Evolutionary conservation across 2,888 invertebrate genomes (phyloP).

Genomic region (Acleris emargana): DNA sequence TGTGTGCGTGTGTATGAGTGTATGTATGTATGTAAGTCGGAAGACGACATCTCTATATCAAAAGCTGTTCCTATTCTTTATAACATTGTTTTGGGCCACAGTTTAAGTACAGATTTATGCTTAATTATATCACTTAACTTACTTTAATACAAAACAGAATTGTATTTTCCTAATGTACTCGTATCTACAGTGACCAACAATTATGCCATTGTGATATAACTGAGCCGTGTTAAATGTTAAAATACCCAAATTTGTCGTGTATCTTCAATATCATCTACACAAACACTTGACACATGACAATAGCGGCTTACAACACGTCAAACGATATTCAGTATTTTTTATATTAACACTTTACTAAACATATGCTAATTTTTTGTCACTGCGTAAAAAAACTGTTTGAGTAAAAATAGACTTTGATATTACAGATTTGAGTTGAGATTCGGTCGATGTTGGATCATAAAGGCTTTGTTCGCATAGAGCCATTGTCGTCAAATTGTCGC

Average conservation of each 20-base stretch:
- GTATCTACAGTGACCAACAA: background rate
- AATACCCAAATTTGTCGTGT: conserved; percentile 50
- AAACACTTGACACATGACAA: conserved; percentile 60
- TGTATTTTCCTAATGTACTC: background rate
- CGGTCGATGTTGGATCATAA: conserved; percentile 13
- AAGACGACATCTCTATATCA: too few species aligned
- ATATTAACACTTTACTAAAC: conserved; percentile 57
- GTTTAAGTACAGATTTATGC: too few species aligned
- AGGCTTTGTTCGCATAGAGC: conserved; percentile 42
- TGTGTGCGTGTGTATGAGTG: too few species aligned
- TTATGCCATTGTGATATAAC: background rate
- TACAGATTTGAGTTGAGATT: conserved; percentile 28
- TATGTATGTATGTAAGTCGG: too few species aligned
- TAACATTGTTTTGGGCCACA: too few species aligned
- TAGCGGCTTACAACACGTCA: conserved; percentile 49
- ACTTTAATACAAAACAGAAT: too few species aligned
- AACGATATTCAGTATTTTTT: conserved; percentile 46
- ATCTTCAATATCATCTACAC: conserved; percentile 43
- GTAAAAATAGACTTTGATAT: conserved; percentile 4
- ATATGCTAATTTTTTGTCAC: conserved; percentile 50
- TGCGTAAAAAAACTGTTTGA: conserved; percentile 35
- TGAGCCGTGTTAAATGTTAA: background rate
- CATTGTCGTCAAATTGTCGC: conserved; percentile 59
- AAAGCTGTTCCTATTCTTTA: too few species aligned
- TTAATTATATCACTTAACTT: too few species aligned